Conservation (phyloP, 2,888 invertebrate species). For the Rosalia funebris region DNA sequence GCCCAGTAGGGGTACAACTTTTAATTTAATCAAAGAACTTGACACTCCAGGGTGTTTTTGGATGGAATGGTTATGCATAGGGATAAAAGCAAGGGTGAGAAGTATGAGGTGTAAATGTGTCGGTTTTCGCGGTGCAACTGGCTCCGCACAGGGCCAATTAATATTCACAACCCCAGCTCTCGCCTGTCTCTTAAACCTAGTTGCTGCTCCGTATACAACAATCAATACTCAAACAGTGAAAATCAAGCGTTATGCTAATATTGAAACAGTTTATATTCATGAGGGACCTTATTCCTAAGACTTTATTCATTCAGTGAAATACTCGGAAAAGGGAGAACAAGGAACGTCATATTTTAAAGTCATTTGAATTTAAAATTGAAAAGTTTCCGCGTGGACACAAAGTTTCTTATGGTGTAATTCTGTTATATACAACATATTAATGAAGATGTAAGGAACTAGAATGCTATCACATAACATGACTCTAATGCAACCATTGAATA, state of each 20-base stretch:
- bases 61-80: slow-evolving; percentile 56
- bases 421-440: no score
- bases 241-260: slow-evolving; percentile 31
- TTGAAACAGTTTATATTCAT: slow-evolving; percentile 23
- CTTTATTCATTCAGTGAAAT: slow-evolving; percentile 23
- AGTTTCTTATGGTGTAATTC: neutral
- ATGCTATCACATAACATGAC: no score
- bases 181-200: slow-evolving; percentile 32
- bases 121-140: slow-evolving; percentile 59
- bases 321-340: slow-evolving; percentile 9
- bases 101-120: slow-evolving; percentile 64
- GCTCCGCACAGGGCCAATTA: slow-evolving; percentile 60
- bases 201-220: slow-evolving; percentile 33
- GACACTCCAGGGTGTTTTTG: slow-evolving; percentile 64
- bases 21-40: slow-evolving; percentile 68
- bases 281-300: slow-evolving; percentile 1
- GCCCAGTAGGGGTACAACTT: slow-evolving; percentile 61
- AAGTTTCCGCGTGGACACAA: slow-evolving; percentile 10
- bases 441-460: no score
- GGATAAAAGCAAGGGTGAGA: slow-evolving; percentile 51
- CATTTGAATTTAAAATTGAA: slow-evolving; percentile 28
- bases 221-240: slow-evolving; percentile 38
- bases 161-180: slow-evolving; percentile 55
- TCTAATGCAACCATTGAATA: no score
- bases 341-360: slow-evolving; percentile 20